These are phyloP conservation scores for Montipora capricornis DNA, from an alignment of 64 coral and sea anemone species.

Conservation along the genomic window DNA sequence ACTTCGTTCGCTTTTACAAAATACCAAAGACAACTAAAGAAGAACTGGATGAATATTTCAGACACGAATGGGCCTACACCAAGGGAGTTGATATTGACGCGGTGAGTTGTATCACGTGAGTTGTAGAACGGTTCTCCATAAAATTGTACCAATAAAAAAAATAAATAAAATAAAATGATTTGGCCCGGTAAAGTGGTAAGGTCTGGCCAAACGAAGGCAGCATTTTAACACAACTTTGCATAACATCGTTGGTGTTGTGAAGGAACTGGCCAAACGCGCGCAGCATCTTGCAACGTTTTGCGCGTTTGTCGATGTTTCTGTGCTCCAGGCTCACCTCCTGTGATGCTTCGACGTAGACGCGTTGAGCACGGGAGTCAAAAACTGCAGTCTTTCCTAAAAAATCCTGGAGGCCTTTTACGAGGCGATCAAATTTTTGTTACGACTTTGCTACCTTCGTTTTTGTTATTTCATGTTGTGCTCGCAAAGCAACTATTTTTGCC, in stretches of 20 bases:
- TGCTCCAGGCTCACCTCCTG: too few relatives aligned
- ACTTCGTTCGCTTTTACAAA: constrained; percentile 94
- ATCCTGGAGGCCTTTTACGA: constrained; percentile 43
- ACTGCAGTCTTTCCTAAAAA: constrained; percentile 47
- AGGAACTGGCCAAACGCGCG: too few relatives aligned
- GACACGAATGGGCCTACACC: constrained; percentile 93
- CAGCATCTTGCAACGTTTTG: too few relatives aligned
- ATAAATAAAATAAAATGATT: too few relatives aligned
- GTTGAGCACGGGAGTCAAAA: constrained; percentile 27
- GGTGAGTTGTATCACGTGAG: neutral
- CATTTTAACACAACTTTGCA: too few relatives aligned
- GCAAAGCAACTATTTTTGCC: constrained; percentile 49
- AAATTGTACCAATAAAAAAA: too few relatives aligned
- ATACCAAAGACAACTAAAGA: constrained; percentile 86
- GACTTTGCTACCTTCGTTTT: constrained; percentile 58
- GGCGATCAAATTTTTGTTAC: constrained; percentile 23
- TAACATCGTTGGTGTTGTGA: too few relatives aligned
- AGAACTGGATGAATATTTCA: constrained; percentile 90
- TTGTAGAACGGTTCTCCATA: too few relatives aligned
- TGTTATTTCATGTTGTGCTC: constrained; percentile 43
- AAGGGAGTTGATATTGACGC: constrained; percentile 92
- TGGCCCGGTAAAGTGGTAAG: too few relatives aligned
- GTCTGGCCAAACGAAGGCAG: too few relatives aligned
- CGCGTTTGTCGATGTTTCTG: too few relatives aligned
- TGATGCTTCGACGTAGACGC: neutral